Percentiles rank a stretch among this genome's conserved stretches.
Conservation (phyloP, 2,113 vertebrate species). For the Xenopus borealis region DNA sequence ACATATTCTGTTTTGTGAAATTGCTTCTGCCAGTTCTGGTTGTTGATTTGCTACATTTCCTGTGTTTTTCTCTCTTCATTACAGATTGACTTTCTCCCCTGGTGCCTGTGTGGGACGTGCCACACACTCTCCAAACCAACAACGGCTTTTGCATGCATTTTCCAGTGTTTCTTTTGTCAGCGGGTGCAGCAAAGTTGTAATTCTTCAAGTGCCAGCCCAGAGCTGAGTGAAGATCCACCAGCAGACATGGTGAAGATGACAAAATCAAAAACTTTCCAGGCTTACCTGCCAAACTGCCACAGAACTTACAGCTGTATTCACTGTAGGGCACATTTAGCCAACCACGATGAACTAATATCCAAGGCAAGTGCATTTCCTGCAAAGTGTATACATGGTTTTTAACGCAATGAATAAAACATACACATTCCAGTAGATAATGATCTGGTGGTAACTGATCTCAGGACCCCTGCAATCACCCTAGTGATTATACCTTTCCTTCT, state of each 20-base stretch:
- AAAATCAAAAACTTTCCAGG: slow-evolving; percentile 98
- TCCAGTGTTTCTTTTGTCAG: slow-evolving; percentile 94
- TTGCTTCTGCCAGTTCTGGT: no score
- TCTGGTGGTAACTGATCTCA: no score
- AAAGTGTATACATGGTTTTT: no score
- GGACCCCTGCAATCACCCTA: no score
- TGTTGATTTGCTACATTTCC: no score
- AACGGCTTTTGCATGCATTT: slow-evolving; percentile 92
- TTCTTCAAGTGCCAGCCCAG: slow-evolving; percentile 82
- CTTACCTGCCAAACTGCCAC: slow-evolving; percentile 92
- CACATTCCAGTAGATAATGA: no score
- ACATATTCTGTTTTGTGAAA: no score
- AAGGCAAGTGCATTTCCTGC: slow-evolving; percentile 65
- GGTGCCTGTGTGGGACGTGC: slow-evolving; percentile 87
- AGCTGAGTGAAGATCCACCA: slow-evolving; percentile 76
- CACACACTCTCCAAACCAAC: slow-evolving; percentile 88
- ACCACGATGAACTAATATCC: slow-evolving; percentile 95
- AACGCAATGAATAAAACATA: no score
- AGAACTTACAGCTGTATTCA: slow-evolving; percentile 98
- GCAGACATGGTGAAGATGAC: slow-evolving; percentile 98
- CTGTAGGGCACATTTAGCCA: slow-evolving; percentile 96
- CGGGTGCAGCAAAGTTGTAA: slow-evolving; percentile 86
- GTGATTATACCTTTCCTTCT: no score
- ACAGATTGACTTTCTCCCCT: slow-evolving; percentile 83
- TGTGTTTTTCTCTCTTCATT: slow-evolving; percentile 28